phyloP scores from a whole-genome alignment of 1,140 invertebrate species.

The Zaprionus gabonicus region DNA sequence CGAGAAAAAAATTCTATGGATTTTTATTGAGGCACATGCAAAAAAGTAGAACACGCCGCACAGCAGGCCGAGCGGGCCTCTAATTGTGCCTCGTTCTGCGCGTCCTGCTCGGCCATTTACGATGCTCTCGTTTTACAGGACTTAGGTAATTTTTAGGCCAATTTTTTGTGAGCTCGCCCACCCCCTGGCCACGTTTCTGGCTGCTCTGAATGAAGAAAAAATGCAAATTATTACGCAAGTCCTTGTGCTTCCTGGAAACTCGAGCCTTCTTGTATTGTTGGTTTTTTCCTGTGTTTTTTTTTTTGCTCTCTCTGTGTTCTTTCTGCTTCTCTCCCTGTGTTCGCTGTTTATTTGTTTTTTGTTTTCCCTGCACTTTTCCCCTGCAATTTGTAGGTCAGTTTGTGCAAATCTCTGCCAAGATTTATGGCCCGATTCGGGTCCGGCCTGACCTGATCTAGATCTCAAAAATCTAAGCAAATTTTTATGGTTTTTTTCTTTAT shows the following conservation, averaged over 20 bases:
- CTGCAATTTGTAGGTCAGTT: conserved; percentile 54
- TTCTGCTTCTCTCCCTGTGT: background rate
- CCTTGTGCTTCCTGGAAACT: conserved; percentile 53
- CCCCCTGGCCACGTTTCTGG: background rate
- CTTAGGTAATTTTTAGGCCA: conserved; percentile 79
- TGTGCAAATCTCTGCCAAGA: conserved; percentile 16
- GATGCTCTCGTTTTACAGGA: conserved; percentile 69
- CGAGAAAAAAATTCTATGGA: conserved; percentile 56
- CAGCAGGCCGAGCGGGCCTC: conserved; percentile 25
- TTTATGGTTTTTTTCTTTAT: conserved; percentile 79
- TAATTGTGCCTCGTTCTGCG: conserved; percentile 5
- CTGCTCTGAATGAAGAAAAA: conserved; percentile 36
- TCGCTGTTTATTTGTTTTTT: conserved; percentile 17
- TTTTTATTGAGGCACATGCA: conserved; percentile 67
- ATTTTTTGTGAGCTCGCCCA: conserved; percentile 51
- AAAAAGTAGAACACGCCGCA: conserved; percentile 67
- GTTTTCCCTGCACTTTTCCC: conserved; percentile 3
- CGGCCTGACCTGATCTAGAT: conserved; percentile 69
- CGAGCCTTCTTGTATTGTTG: conserved; percentile 26
- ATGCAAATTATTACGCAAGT: conserved; percentile 82
- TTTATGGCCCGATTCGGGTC: conserved; percentile 51
- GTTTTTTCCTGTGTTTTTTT: conserved; percentile 31
- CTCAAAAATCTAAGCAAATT: conserved; percentile 44
- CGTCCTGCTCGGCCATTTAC: conserved; percentile 44
- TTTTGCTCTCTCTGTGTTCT: conserved; percentile 8